Evolutionary conservation across 2,888 invertebrate genomes (phyloP), one percentile per base, ranked within the genome.

Genomic region (Pantelozetes paolii): DNA sequence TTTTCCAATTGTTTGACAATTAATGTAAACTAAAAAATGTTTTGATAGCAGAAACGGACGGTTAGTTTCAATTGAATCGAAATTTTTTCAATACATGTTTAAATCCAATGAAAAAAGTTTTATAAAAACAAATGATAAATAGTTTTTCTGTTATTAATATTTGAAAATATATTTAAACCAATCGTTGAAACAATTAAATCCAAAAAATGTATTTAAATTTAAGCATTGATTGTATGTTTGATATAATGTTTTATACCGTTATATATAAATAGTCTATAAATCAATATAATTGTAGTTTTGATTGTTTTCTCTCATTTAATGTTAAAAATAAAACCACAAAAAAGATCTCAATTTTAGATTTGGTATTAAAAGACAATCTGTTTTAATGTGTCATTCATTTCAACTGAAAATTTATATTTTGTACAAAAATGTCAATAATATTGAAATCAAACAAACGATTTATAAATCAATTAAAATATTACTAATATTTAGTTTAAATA

Each of bases 271-370:
- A 45, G 20, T 50, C 50, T 20, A 50, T 50, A 50, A n/a, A 20
- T 50, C 6, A n/a, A 50, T 50, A 50, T 50, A n/a, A 50, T 8
- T 20, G n/a, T 50, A 50, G 30, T 28, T 28, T 57, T 28, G 15
- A 57, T 23, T 57, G 26, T 26, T 64, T 5, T 64, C 5, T 26
- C 64, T 64, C 64, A 64, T 64, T 11, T 64, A 64, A n/a, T 64
- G 62, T 36, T 6, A 36, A 57, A 57, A 26, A 36, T 64, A 64
- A 64, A 18, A 36, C 64, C 64, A 32, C 11, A 9, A 36, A 32
- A 64, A 32, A 64, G 64, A 64, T 64, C 64, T 64, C 64, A 64
- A 64, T 64, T 64, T 64, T 36, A 64, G 64, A 18, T 64, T 64
- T 64, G 32, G 26, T 64, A 28, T 32, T 64, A 32, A 18, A 64